Evolutionary conservation across 2,888 invertebrate genomes (phyloP).

Genomic region (Desoria tigrina): DNA sequence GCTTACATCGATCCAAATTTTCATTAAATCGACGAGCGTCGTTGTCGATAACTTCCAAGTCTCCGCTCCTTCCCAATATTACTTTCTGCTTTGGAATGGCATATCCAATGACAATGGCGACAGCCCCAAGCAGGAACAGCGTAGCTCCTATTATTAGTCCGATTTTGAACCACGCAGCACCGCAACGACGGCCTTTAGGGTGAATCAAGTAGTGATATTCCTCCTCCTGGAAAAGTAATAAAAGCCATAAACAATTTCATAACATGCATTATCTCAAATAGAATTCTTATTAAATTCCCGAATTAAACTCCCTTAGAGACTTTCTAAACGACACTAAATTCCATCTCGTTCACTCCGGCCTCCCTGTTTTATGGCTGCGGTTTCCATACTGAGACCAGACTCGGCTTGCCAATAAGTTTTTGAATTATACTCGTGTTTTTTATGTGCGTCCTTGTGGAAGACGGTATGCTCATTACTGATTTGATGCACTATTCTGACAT

Average conservation of each 20-base stretch:
- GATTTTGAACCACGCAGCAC: conserved; percentile 58
- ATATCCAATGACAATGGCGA: conserved; percentile 60
- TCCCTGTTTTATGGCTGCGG: too few species aligned
- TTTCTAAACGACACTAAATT: too few species aligned
- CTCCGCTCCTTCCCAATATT: conserved; percentile 56
- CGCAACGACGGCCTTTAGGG: conserved; percentile 53
- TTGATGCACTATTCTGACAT: too few species aligned
- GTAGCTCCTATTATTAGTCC: conserved; percentile 60
- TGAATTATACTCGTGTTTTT: too few species aligned
- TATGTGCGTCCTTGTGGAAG: too few species aligned
- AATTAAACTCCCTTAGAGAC: too few species aligned
- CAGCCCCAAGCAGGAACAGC: conserved; percentile 58
- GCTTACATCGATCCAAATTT: conserved; percentile 58
- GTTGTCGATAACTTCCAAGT: conserved; percentile 57
- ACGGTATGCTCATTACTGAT: too few species aligned
- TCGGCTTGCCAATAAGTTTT: too few species aligned
- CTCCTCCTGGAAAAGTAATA: conserved; percentile 38
- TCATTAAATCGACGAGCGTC: conserved; percentile 58
- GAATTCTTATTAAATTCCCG: too few species aligned
- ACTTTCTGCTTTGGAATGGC: conserved; percentile 58
- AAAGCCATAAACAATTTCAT: conserved; percentile 1
- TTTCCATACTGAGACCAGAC: too few species aligned
- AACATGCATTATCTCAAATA: too few species aligned
- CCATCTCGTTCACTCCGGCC: too few species aligned
- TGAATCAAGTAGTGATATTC: conserved; percentile 58